These are phyloP conservation scores for Odobenus rosmarus DNA, from an alignment of 2,113 vertebrate species.

Conservation along the genomic window DNA sequence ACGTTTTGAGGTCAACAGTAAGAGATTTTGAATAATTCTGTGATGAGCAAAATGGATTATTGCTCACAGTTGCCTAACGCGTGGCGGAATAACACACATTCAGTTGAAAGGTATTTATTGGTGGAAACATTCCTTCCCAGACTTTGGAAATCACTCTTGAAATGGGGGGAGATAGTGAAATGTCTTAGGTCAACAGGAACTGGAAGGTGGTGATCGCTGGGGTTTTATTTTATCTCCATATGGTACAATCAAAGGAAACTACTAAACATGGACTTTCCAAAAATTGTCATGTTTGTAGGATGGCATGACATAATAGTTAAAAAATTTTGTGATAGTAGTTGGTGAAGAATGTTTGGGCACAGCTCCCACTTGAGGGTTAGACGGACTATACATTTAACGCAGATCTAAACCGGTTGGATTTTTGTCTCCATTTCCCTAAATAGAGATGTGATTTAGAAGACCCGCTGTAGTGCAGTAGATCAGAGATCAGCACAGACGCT, in stretches of 20 bases:
- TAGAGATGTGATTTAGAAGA: conserved; percentile 54
- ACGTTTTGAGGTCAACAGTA: conserved; percentile 53
- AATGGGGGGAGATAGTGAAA: conserved; percentile 43
- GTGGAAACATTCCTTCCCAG: conserved; percentile 59
- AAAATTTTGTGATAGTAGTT: background rate
- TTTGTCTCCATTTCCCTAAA: conserved; percentile 54
- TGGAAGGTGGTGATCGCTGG: background rate
- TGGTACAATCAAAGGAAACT: conserved; percentile 48
- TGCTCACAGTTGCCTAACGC: background rate
- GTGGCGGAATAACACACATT: background rate
- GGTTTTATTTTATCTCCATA: conserved; percentile 6
- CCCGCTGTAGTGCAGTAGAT: conserved; percentile 29
- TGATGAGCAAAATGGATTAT: conserved; percentile 26
- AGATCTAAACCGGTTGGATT: conserved; percentile 51
- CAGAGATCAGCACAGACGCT: conserved; percentile 48
- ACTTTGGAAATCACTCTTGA: conserved; percentile 65
- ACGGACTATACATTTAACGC: background rate
- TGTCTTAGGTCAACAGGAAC: conserved; percentile 38
- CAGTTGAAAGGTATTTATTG: conserved; percentile 52
- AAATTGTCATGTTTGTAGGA: conserved; percentile 44
- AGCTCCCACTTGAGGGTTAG: background rate
- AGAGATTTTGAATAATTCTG: conserved; percentile 53
- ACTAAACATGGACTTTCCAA: conserved; percentile 11
- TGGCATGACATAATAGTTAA: background rate
- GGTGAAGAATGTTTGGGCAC: background rate